Base-by-base conservation (phyloP, 2,113 vertebrate species). In the Cairina moschata region DNA sequence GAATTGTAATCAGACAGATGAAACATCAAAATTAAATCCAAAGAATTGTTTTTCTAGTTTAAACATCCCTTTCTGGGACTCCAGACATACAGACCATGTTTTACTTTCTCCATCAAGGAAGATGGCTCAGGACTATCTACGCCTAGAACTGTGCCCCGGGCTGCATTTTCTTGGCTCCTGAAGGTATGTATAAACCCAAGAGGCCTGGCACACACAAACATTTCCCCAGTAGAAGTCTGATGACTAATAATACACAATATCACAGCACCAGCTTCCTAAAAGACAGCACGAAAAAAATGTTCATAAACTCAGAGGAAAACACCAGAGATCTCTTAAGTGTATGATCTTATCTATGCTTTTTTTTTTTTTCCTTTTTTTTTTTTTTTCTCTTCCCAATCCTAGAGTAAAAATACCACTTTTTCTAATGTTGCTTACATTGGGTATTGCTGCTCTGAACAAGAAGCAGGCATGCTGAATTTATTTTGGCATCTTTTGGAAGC, bases 91-190 rank as follows among this genome's bases (percentile, higher is more conserved):
- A 89, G 48, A 32, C 72, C 65, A 11, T 25, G 48, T 92, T 97
- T 94, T 89, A 60, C 56, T 71, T 59, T 84, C 69, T 86, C 11
- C 73, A 15, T 20, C 42, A 81, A 81, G 82, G 46, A 90, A 91
- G 36, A 52, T 15, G 52, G 32, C 34, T 90, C 73, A 72, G 25
- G 84, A 38, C 66, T 73, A 32, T 38, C 63, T 91, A 6, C 88
- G 90, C 55, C 76, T 74, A 83, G 22, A 67, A 88, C 34, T 55
- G 52, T 86, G 83, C 91, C 73, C 56, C 56, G 46, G 80, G 83
- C 80, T 89, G 56, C 13, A 3, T 86, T 88, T 86, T 84, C 56
- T 86, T 95, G 95, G 88, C 86, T 88, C 72, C 13, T 65, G 42
- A 48, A 72, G 34, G 23, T 9, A 23, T 3, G 15, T 48, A 9